phyloP scores from a whole-genome alignment of 2,113 vertebrate genomes.

The Corythornis madagascariensis region DNA sequence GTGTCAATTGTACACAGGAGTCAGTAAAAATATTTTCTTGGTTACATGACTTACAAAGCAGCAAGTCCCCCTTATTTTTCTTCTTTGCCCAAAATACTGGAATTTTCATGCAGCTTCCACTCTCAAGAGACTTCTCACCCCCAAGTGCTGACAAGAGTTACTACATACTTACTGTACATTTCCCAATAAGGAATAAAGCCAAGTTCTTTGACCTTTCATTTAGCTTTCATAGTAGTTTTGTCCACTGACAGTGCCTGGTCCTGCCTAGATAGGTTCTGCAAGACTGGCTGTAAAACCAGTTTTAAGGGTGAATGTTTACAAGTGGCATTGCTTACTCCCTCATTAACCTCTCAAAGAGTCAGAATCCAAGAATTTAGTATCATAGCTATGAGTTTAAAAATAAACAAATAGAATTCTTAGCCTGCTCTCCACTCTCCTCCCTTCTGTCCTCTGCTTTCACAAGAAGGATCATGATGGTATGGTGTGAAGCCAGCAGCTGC shows the following conservation, averaged over 20 bases:
- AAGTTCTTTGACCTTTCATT: background rate
- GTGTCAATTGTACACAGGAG: background rate
- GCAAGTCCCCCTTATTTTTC: background rate
- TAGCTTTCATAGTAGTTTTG: background rate
- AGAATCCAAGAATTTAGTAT: background rate
- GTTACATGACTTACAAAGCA: background rate
- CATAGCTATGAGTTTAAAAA: background rate
- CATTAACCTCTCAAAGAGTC: background rate
- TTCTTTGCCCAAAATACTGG: background rate
- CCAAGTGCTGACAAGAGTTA: background rate
- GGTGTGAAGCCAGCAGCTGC: background rate
- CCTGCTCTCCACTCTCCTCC: fast-evolving
- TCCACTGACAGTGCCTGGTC: background rate
- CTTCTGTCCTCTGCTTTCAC: fast-evolving
- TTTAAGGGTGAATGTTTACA: background rate
- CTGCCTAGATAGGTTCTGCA: background rate
- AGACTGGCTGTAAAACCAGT: conserved; percentile 16
- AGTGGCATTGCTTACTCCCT: background rate
- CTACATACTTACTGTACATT: background rate
- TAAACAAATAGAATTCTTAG: background rate
- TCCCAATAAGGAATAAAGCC: background rate
- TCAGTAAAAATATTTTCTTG: background rate
- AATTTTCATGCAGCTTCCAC: background rate
- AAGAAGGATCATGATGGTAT: fast-evolving
- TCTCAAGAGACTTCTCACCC: background rate